phyloP scores from a whole-genome alignment of 2,888 invertebrate genomes.

The Hirtodrosophila cameraria region DNA sequence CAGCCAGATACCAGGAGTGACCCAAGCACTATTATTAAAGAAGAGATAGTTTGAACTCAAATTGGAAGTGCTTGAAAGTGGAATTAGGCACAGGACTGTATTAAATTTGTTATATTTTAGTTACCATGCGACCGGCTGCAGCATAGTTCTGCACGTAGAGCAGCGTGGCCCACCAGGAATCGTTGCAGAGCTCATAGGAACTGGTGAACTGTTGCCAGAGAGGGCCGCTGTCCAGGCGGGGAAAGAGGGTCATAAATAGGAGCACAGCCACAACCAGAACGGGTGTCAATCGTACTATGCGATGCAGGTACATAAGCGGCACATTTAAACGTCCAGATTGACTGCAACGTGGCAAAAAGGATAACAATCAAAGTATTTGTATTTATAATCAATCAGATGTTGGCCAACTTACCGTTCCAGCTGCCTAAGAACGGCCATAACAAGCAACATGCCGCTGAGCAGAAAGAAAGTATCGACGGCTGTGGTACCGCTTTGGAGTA shows the following conservation, averaged over 20 bases:
- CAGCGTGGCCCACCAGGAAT: constrained; percentile 84
- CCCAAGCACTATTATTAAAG: constrained; percentile 82
- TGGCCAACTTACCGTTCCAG: constrained; percentile 59
- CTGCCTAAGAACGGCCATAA: constrained; percentile 65
- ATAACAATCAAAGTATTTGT: background rate
- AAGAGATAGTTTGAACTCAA: too few species aligned
- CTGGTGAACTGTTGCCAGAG: constrained; percentile 77
- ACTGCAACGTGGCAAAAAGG: background rate
- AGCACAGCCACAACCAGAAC: constrained; percentile 84
- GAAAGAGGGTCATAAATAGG: constrained; percentile 83
- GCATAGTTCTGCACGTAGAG: constrained; percentile 84
- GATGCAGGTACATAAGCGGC: constrained; percentile 75
- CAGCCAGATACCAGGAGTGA: constrained; percentile 86
- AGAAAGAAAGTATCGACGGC: constrained; percentile 87
- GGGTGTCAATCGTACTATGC: constrained; percentile 85
- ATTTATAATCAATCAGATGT: too few species aligned
- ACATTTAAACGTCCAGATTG: constrained; percentile 61
- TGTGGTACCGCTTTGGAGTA: constrained; percentile 81
- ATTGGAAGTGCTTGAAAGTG: too few species aligned
- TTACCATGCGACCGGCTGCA: constrained; percentile 68
- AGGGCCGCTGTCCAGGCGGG: constrained; percentile 84
- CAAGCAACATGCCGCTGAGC: constrained; percentile 86
- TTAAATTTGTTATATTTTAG: background rate
- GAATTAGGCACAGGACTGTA: too few species aligned
- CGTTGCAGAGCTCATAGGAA: constrained; percentile 62